phyloP scores from a whole-genome alignment of 2,113 vertebrate genomes.

The Myocastor coypus region DNA sequence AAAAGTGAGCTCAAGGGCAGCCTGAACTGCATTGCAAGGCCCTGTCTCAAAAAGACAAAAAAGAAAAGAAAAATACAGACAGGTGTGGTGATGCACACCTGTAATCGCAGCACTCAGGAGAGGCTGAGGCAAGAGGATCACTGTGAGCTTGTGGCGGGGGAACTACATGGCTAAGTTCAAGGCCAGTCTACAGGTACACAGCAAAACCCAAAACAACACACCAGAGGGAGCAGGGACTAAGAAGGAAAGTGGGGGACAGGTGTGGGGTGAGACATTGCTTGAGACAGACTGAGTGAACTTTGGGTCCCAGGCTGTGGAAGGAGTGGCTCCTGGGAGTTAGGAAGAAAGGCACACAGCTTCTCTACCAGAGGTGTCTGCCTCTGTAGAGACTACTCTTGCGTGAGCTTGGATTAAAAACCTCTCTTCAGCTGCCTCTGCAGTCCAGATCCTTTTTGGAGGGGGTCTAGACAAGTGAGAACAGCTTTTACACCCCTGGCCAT shows the following conservation, averaged over 20 bases:
- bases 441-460: background rate
- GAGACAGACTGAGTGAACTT: background rate
- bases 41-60: no score
- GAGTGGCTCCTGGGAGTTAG: background rate
- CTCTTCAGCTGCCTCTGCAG: background rate
- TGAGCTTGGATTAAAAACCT: background rate
- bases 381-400: background rate
- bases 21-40: no score
- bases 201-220: background rate
- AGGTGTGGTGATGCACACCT: background rate
- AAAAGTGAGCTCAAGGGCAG: no score
- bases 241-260: background rate
- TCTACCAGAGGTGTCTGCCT: background rate
- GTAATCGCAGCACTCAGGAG: background rate
- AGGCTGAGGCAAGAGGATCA: background rate
- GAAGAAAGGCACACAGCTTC: background rate
- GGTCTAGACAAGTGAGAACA: background rate
- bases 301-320: background rate
- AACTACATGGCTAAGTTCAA: no score
- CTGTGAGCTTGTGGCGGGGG: no score
- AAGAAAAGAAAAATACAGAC: background rate
- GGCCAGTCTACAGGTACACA: no score
- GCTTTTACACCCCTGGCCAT: background rate
- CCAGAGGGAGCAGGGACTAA: background rate
- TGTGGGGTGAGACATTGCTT: background rate